A percentile compares a stretch with the other conserved stretches of the same genome.
Conservation (phyloP, 2,113 vertebrate genomes). For the Otus sunia region DNA sequence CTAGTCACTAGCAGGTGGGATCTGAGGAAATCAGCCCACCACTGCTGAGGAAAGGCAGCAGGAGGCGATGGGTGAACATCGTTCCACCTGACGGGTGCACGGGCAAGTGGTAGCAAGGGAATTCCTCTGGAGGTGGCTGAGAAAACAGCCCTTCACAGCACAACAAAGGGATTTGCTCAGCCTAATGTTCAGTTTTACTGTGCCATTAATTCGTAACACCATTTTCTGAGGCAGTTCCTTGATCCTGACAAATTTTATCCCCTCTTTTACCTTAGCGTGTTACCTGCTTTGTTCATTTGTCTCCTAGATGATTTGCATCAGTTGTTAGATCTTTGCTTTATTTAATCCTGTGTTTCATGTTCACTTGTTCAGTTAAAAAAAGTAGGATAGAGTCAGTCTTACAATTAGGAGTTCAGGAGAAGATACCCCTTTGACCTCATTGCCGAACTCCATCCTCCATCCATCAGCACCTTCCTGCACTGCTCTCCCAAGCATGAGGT, state of each 20-base stretch:
- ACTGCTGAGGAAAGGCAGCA: fast-evolving
- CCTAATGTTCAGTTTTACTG: neutral
- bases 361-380: neutral
- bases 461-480: neutral
- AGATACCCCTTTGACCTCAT: fast-evolving
- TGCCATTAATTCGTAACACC: neutral
- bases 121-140: fast-evolving
- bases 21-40: neutral
- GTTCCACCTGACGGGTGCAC: neutral
- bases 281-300: neutral
- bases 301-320: neutral
- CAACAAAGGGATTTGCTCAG: neutral
- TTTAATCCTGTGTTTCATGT: neutral
- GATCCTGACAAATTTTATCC: neutral
- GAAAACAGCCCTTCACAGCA: neutral
- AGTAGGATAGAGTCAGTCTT: neutral
- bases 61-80: fast-evolving
- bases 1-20: neutral
- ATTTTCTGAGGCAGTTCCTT: neutral
- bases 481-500: fast-evolving
- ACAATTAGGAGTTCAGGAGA: neutral
- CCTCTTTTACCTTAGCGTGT: neutral
- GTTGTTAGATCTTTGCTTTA: neutral
- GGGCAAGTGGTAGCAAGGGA: fast-evolving
- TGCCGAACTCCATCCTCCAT: neutral